These are phyloP conservation scores for Xenentodon cancila DNA, from an alignment of 2,797 vertebrate species.

Conservation along the genomic window DNA sequence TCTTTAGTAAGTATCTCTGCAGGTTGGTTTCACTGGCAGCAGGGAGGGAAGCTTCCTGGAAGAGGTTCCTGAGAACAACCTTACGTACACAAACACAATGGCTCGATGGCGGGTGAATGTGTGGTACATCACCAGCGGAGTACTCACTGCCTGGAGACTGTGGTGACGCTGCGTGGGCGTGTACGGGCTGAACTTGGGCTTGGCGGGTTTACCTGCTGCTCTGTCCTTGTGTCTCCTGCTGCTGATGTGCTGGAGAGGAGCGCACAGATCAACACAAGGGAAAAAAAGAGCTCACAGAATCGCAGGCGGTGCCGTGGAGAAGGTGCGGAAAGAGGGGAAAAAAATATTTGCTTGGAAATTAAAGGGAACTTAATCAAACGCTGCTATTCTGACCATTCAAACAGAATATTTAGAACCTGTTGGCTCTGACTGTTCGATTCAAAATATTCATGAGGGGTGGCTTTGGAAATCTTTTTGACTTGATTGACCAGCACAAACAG, in stretches of 20 bases:
- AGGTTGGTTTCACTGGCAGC: conserved; percentile 10
- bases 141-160: conserved; percentile 90
- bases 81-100: conserved; percentile 31
- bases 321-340: not conserved
- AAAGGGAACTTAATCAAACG: conserved; percentile 40
- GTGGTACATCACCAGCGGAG: not conserved
- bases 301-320: not conserved
- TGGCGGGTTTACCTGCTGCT: conserved; percentile 96
- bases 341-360: too few relatives aligned
- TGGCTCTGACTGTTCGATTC: conserved; percentile 23
- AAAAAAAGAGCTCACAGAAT: conserved; percentile 9
- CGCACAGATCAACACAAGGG: conserved; percentile 6
- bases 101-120: conserved; percentile 14
- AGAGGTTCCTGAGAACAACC: conserved; percentile 23
- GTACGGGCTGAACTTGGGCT: conserved; percentile 99
- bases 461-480: conserved; percentile 47
- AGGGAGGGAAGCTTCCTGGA: conserved; percentile 42
- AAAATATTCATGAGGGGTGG: conserved; percentile 57
- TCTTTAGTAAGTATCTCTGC: conserved; percentile 9
- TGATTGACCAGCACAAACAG: conserved; percentile 69
- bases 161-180: conserved; percentile 87
- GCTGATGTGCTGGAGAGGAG: conserved; percentile 93
- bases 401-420: conserved; percentile 23
- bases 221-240: conserved; percentile 98
- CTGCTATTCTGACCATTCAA: conserved; percentile 14